Percentiles rank a stretch among this genome's conserved stretches.
Conservation (phyloP, 2,113 vertebrate genomes). For the Alligator sinensis region DNA sequence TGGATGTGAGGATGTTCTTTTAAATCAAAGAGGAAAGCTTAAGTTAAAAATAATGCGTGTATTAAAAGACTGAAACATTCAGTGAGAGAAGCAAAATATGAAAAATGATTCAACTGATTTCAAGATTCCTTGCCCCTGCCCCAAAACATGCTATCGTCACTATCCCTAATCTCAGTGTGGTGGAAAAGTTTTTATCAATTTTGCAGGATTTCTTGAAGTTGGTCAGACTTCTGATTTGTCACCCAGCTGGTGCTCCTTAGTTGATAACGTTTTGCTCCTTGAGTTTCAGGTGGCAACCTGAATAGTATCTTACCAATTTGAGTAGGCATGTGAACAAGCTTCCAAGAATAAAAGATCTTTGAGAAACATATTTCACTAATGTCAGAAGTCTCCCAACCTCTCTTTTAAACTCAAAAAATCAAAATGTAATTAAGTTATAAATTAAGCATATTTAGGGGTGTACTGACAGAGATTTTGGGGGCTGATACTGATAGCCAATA, state of each 20-base stretch:
- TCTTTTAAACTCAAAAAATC: background rate
- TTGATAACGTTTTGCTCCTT: background rate
- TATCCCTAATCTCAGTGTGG: background rate
- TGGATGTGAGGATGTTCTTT: background rate
- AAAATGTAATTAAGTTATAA: background rate
- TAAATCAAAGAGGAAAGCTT: background rate
- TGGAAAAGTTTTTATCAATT: background rate
- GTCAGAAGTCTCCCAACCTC: background rate
- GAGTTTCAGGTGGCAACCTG: background rate
- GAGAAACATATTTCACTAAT: background rate
- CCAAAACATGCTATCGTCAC: background rate
- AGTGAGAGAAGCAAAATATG: background rate
- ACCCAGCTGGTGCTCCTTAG: background rate
- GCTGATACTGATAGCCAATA: no score
- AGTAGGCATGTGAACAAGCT: background rate
- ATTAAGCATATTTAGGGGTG: no score
- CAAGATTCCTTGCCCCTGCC: background rate
- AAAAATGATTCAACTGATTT: background rate
- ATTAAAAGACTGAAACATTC: background rate
- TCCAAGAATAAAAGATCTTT: background rate
- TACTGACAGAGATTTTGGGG: no score
- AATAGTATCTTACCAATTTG: background rate
- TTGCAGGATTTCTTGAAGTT: background rate
- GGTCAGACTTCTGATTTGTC: background rate
- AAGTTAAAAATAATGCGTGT: background rate